Evolutionary conservation across 2,113 vertebrate species (phyloP).

Genomic region (Apteryx mantelli): DNA sequence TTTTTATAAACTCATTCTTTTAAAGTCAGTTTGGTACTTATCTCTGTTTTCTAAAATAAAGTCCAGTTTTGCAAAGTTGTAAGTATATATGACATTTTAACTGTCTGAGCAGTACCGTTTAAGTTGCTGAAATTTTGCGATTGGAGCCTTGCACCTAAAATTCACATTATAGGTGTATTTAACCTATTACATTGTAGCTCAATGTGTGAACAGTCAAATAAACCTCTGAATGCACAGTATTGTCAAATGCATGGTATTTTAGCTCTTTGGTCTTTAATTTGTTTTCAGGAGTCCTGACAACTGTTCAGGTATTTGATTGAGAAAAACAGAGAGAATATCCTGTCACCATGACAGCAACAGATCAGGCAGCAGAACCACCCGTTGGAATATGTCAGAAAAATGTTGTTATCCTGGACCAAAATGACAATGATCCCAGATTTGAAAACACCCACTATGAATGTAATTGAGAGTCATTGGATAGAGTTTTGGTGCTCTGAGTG

Average conservation of each 20-base stretch:
- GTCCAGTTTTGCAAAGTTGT: accelerated
- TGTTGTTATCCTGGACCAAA: constrained; percentile 88
- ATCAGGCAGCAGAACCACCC: constrained; percentile 87
- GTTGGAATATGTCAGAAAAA: constrained; percentile 91
- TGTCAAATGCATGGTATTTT: neutral
- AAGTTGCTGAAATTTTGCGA: neutral
- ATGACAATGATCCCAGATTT: constrained; percentile 92
- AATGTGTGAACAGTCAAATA: neutral
- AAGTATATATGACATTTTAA: neutral
- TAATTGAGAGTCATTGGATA: constrained; percentile 77
- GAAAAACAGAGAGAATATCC: constrained; percentile 89
- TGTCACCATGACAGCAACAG: constrained; percentile 88
- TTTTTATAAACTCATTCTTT: neutral
- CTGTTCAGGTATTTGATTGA: constrained; percentile 86
- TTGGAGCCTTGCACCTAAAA: neutral
- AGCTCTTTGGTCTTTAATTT: neutral
- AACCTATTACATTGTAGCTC: neutral
- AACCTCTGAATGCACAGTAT: neutral
- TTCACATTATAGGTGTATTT: neutral
- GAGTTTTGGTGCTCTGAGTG: constrained; percentile 41
- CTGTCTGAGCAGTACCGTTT: neutral
- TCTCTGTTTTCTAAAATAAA: neutral
- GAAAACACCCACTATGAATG: constrained; percentile 91
- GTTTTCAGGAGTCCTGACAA: constrained; percentile 83
- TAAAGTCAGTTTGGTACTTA: neutral